Percentiles rank a stretch among this genome's conserved stretches.
phyloP scores from a whole-genome alignment of 2,797 vertebrate genomes.

The Paramormyrops hopkinsi region DNA sequence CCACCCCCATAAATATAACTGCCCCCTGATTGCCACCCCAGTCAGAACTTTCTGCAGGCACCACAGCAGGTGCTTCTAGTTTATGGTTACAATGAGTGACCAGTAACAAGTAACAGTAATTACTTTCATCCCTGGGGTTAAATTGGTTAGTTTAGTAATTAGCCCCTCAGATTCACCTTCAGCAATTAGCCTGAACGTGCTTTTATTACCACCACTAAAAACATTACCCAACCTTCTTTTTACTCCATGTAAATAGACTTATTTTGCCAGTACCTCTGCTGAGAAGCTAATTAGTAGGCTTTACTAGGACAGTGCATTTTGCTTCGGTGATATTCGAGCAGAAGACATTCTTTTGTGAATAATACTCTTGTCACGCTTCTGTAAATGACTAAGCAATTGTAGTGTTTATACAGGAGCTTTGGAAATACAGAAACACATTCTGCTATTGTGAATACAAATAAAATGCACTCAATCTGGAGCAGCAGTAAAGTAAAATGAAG shows the following conservation, averaged over 20 bases:
- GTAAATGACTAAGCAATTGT: not conserved
- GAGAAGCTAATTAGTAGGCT: not conserved
- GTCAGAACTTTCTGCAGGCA: not conserved
- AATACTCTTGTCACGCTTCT: not conserved
- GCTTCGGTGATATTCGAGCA: not conserved
- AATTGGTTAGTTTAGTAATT: not conserved
- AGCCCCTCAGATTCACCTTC: not conserved
- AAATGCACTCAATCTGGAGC: not conserved
- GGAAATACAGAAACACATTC: not conserved
- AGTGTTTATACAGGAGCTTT: not conserved
- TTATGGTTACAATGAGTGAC: not conserved
- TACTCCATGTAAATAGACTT: not conserved
- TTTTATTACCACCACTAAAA: not conserved
- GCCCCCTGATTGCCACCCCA: not conserved
- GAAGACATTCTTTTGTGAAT: not conserved
- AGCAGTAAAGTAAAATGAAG: not conserved
- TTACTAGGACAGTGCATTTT: not conserved
- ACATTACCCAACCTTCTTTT: not conserved
- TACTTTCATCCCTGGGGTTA: not conserved
- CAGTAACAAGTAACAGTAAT: not conserved
- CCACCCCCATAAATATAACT: not conserved
- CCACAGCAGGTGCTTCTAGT: not conserved
- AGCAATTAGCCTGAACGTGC: not conserved
- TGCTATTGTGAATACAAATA: not conserved
- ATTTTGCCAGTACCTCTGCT: not conserved